Evolutionary conservation across 30 jellyfish, hydroid and myxozoan genomes (phyloP).

Genomic region (Hydra vulgaris): DNA sequence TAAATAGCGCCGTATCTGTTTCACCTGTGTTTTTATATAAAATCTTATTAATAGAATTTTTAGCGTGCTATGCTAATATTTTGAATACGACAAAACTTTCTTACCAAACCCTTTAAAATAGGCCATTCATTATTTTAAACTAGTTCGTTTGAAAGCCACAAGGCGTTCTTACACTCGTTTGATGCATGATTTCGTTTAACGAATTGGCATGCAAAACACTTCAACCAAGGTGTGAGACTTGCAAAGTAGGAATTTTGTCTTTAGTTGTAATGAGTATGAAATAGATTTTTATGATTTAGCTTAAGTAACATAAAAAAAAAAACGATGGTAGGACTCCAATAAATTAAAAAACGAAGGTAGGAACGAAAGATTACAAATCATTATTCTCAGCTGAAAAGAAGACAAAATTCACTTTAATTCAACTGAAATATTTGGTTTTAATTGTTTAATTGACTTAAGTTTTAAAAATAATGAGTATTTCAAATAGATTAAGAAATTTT

Average conservation of each 20-base stretch:
- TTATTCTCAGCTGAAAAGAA: no score
- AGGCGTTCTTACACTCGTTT: neutral
- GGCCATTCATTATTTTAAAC: neutral
- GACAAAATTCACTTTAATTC: no score
- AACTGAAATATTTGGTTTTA: no score
- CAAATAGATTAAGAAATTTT: no score
- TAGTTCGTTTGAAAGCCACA: neutral
- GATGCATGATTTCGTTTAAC: neutral
- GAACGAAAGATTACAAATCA: no score
- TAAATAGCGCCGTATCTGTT: no score
- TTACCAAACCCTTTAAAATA: neutral
- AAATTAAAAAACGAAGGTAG: no score
- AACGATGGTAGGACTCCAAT: no score
- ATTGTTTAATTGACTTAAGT: no score
- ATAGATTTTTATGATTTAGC: no score
- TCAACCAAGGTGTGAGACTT: neutral
- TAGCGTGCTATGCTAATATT: neutral
- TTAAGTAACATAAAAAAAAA: no score
- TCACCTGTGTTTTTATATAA: neutral
- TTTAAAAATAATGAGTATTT: no score
- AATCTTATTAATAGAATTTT: neutral
- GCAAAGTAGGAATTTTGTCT: neutral
- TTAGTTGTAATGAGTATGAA: neutral
- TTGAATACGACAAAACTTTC: neutral
- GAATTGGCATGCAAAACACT: neutral